Evolutionary conservation across 1,140 invertebrate genomes (phyloP).

Genomic region (Panagrolaimus sp.): DNA sequence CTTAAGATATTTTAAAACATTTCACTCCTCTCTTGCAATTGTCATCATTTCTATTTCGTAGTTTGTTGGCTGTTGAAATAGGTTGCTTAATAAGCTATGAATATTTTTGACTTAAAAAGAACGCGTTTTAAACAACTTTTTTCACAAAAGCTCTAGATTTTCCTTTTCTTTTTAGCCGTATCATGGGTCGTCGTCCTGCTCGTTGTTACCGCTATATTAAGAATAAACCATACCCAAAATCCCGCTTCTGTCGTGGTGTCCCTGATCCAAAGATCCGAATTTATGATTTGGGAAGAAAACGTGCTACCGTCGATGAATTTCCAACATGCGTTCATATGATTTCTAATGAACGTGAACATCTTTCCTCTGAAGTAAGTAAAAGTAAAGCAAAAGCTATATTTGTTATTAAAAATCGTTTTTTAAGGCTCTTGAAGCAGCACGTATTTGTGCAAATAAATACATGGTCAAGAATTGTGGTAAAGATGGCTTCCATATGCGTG

Average conservation of each 20-base stretch:
- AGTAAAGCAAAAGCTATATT: neutral
- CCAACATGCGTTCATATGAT: conserved; percentile 93
- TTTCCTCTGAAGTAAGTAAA: conserved; percentile 77
- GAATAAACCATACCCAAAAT: conserved; percentile 99
- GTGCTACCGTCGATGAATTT: conserved; percentile 91
- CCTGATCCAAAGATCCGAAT: conserved; percentile 98
- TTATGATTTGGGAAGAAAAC: conserved; percentile 97
- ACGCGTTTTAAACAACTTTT: too few species aligned
- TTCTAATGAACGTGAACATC: conserved; percentile 98
- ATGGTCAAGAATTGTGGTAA: conserved; percentile 75
- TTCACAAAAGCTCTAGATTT: too few species aligned
- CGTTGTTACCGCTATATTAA: conserved; percentile 94
- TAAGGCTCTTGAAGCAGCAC: conserved; percentile 82
- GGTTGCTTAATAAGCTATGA: too few species aligned
- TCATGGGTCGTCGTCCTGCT: conserved; percentile 67
- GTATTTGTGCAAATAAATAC: conserved; percentile 93
- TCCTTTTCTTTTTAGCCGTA: too few species aligned
- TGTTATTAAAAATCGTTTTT: neutral
- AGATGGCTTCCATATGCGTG: conserved; percentile 97
- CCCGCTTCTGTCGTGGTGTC: conserved; percentile 97
- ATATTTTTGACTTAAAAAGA: too few species aligned
- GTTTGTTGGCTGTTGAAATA: too few species aligned
- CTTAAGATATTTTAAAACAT: too few species aligned
- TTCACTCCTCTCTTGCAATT: too few species aligned
- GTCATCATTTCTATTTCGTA: too few species aligned